Conservation (phyloP, 2,113 vertebrate genomes). For the Paraplagusia blochii region DNA sequence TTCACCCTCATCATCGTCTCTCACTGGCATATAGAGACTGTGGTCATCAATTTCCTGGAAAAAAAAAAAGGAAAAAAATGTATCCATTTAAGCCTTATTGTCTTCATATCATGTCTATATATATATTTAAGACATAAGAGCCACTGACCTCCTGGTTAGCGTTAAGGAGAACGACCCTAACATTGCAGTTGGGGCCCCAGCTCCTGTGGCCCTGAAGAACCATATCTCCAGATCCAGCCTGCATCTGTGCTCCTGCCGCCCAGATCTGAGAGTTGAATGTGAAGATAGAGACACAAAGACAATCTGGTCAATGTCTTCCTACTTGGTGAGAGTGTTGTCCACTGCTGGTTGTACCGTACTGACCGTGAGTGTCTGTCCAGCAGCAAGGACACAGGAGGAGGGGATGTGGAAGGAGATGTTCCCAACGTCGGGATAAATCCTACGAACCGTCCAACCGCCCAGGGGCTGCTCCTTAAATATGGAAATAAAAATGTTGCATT, state of each 20-base stretch:
- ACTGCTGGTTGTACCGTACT: conserved; percentile 41
- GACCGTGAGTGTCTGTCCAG: conserved; percentile 79
- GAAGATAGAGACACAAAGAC: neutral
- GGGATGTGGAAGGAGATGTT: conserved; percentile 79
- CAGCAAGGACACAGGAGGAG: conserved; percentile 68
- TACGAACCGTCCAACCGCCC: conserved; percentile 77
- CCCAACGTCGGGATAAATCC: conserved; percentile 49
- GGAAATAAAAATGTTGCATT: no score
- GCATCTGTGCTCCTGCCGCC: conserved; percentile 72
- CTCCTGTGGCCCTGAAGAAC: conserved; percentile 76
- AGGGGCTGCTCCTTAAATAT: conserved; percentile 76
- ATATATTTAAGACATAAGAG: no score
- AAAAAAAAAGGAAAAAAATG: neutral
- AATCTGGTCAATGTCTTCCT: neutral
- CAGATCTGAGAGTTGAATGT: conserved; percentile 74
- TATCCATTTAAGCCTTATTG: no score
- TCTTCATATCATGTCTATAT: no score
- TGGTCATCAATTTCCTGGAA: conserved; percentile 78
- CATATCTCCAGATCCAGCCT: conserved; percentile 71
- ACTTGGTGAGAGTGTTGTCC: neutral
- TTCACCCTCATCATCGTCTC: conserved; percentile 63
- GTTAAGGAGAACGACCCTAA: conserved; percentile 75
- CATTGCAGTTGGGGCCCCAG: conserved; percentile 71
- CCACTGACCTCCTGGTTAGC: conserved; percentile 72
- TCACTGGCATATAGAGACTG: conserved; percentile 51